Percentiles rank a stretch among this genome's conserved stretches.
Evolutionary conservation across 2,797 vertebrate genomes (phyloP).

Genomic region (Scomberomorus guttatus): DNA sequence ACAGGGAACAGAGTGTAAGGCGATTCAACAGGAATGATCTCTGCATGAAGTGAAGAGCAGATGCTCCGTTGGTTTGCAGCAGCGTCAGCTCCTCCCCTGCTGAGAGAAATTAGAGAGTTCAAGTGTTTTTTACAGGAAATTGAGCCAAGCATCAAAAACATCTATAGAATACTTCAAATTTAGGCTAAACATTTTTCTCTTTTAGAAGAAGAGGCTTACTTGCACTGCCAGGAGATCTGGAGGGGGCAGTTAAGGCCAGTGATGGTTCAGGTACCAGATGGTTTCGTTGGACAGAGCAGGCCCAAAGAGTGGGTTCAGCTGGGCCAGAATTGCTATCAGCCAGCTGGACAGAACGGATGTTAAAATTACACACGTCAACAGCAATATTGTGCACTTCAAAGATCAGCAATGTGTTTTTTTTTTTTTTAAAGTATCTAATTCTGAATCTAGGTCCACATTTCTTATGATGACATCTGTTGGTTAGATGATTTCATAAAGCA

Average conservation of each 20-base stretch:
- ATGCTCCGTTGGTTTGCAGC: slow-evolving; percentile 48
- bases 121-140: not conserved
- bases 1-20: slow-evolving; percentile 55
- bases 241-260: slow-evolving; percentile 88
- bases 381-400: not conserved
- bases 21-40: slow-evolving; percentile 53
- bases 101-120: slow-evolving; percentile 11
- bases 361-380: not conserved
- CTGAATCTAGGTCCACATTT: not conserved
- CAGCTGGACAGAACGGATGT: slow-evolving; percentile 87
- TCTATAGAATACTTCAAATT: not conserved
- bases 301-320: slow-evolving; percentile 97
- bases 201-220: slow-evolving; percentile 41
- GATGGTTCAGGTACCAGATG: slow-evolving; percentile 92
- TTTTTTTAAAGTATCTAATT: not conserved
- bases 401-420: not conserved
- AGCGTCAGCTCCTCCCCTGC: slow-evolving; percentile 34
- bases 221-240: slow-evolving; percentile 12
- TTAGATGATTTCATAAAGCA: not conserved
- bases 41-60: slow-evolving; percentile 37
- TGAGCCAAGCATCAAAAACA: not conserved
- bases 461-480: not conserved
- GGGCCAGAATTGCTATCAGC: slow-evolving; percentile 97
- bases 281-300: slow-evolving; percentile 90
- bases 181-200: not conserved